Evolutionary conservation across 2,888 invertebrate genomes (phyloP), one percentile per base, ranked within the genome.

Genomic region (Ptychoptera albimana): DNA sequence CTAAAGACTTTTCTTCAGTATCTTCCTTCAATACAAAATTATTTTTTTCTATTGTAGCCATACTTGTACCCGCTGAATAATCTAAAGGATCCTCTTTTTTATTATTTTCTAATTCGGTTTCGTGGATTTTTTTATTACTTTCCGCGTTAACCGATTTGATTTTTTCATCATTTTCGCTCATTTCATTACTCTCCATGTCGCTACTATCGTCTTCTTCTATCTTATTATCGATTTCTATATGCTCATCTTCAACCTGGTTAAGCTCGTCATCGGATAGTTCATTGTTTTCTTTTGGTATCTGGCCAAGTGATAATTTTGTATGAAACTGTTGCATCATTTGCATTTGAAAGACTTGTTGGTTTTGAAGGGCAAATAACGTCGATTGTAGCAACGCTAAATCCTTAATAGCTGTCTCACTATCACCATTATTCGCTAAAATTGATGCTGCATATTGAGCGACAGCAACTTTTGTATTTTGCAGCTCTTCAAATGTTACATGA

Each of bases 271-370:
- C 15, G 4, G 23, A 23, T 5, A 15, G 9, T 10, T 23, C 31
- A 11, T 15, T 5, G 14, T 30, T 32, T 10, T 72, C 71, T 13
- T 32, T 45, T n/a, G 37, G 15, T 5, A 13, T 53, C 34, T 56
- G 53, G n/a, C 60, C 54, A 46, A 58, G 60, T 8, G 45, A 39
- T 50, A 93, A 70, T 66, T 92, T 91, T 56, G 83, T 85, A 68
- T 92, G 92, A 53, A 94, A 71, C 63, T 94, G 91, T 58, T 89
- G 86, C 59, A 96, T 91, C 57, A 94, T 71, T 69, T 92, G 92
- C 55, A 94, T 69, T 68, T 94, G 93, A 64, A 93, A 79, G 57
- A 93, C 80, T 74, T 94, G 93, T 68, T 94, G 94, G 60, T 93
- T 89, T 66, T 94, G 93, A 52, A 94, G 72, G 43, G 87, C 88